Percentiles rank a stretch among this genome's conserved stretches.
Evolutionary conservation across 2,113 vertebrate genomes (phyloP).

Genomic region (Cricetomys ansorgei): DNA sequence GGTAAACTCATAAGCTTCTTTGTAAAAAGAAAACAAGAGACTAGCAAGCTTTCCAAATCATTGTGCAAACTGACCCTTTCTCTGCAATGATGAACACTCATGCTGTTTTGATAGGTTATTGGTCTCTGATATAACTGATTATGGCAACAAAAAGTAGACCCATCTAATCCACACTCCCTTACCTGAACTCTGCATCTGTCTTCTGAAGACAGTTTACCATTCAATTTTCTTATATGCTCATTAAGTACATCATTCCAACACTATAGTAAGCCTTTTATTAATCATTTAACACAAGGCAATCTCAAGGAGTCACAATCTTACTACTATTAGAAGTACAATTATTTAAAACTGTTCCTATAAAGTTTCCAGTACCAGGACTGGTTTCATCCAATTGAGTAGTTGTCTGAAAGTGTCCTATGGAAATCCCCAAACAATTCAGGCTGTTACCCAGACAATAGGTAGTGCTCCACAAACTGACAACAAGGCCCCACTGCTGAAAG

Average conservation of each 20-base stretch:
- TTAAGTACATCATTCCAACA: neutral
- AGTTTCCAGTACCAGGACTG: neutral
- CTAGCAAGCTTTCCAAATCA: neutral
- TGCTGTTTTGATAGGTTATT: neutral
- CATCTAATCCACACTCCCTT: neutral
- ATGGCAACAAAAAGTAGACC: neutral
- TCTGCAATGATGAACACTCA: neutral
- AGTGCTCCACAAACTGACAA: neutral
- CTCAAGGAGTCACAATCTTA: neutral
- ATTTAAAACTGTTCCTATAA: neutral
- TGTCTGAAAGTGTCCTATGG: neutral
- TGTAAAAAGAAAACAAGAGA: neutral
- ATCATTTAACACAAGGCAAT: neutral
- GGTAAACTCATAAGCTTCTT: neutral
- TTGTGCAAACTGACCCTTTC: neutral
- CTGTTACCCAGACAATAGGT: neutral
- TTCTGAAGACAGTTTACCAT: neutral
- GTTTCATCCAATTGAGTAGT: neutral
- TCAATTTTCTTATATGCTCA: neutral
- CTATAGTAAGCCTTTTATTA: neutral
- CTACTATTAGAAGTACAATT: neutral
- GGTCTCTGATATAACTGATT: neutral
- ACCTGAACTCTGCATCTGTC: neutral
- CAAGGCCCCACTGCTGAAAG: neutral
- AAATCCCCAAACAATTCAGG: neutral